Percentiles rank a stretch among this genome's conserved stretches.
Conservation (phyloP, 2,888 invertebrate species). For the Drosophila rellima region DNA sequence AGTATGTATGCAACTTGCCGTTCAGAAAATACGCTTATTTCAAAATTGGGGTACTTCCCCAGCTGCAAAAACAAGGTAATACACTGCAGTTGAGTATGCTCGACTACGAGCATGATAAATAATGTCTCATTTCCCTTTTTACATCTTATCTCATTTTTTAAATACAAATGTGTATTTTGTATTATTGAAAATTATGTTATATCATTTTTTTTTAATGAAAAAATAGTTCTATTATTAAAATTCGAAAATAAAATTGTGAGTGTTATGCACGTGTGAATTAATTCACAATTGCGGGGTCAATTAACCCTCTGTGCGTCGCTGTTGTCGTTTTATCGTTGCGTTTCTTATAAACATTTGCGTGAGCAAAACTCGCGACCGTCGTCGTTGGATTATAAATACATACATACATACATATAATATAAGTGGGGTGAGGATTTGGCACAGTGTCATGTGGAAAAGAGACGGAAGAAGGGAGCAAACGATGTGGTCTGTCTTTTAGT, state of each 20-base stretch:
- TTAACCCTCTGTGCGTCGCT: conserved; percentile 38
- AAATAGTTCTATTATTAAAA: too few species aligned
- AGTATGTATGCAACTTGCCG: neutral
- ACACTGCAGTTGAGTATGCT: neutral
- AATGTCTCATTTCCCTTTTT: neutral
- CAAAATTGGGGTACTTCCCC: conserved; percentile 16
- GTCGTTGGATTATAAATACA: conserved; percentile 17
- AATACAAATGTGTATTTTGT: too few species aligned
- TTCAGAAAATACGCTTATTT: conserved; percentile 9
- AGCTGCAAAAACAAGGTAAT: neutral
- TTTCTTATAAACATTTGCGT: conserved; percentile 66
- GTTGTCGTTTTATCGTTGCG: conserved; percentile 29
- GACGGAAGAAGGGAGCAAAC: conserved; percentile 3
- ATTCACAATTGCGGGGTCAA: conserved; percentile 7
- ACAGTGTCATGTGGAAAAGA: conserved; percentile 2
- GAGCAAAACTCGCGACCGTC: conserved; percentile 27
- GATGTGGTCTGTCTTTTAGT: conserved; percentile 1
- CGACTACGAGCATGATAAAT: neutral
- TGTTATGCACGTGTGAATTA: conserved; percentile 10
- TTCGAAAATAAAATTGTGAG: too few species aligned
- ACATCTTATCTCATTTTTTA: neutral
- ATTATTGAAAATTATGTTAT: too few species aligned
- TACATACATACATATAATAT: too few species aligned
- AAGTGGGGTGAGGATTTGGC: conserved; percentile 1
- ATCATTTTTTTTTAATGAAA: too few species aligned